Evolutionary conservation across 35 echinoderm and acorn worm genomes (phyloP), one percentile per base, ranked within the genome.

Genomic region (Apostichopus californicus): DNA sequence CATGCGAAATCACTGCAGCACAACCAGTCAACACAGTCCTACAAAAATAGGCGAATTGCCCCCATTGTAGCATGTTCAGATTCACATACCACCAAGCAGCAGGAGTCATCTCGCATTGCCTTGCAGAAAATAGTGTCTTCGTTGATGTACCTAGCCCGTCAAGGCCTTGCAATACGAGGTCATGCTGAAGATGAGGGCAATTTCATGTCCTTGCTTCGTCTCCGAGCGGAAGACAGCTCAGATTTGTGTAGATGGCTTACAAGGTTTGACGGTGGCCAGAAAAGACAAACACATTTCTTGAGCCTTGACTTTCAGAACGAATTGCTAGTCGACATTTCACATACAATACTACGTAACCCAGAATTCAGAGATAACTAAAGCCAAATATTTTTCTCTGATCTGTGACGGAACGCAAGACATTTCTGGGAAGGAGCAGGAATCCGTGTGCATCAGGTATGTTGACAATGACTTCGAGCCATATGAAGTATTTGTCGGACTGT

Each of bases 341-440:
- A 28, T 28, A 28, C 26, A 28, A 28, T 28, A 28, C 26, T 28
- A 28, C 26, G 26, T 28, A 28, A 28, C 26, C 26, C 26, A 28
- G n/a, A n/a, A 28, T 28, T 28, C 26, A 28, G 26, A 28, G 26
- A 28, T 28, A 28, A 28, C 26, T 28, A 28, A 28, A 28, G 26
- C 26, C 26, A 28, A 28, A 28, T 28, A 28, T 28, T 92, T 88
- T 80, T 70, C 57, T 9, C 1, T 89, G n/a, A 87, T 95, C 11
- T 68, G 88, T 15, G 95, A 96, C 78, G 92, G 89, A 8, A 91
- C 89, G 5, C 92, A 91, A 70, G 92, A 94, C 77, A 57, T 91
- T 25, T 58, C 79, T 15, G 88, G 72, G 9, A 78, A 25, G 9
- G 95, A 96, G 34, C 95, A 96, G 55, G 81, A 92, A 78, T 68